Conservation (phyloP, 2,113 vertebrate species). For the Heliornis fulica region DNA sequence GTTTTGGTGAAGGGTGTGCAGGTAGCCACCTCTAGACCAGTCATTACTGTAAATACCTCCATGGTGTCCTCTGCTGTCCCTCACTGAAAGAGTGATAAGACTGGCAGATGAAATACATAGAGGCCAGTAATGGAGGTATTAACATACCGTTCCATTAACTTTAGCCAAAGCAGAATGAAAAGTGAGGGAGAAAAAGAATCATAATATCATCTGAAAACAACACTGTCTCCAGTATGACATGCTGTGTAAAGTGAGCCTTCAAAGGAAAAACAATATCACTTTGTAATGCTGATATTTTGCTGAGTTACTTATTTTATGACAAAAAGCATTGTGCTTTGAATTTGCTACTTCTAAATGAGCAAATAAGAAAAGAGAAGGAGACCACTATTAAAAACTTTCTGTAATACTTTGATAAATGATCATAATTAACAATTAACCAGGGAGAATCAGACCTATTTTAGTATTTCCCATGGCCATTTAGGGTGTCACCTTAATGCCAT, state of each 20-base stretch:
- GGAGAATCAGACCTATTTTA: background rate
- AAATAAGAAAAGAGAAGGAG: constrained; percentile 35
- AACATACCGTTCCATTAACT: background rate
- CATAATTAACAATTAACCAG: background rate
- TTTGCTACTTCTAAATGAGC: constrained; percentile 12
- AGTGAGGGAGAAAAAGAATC: background rate
- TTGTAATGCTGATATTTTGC: constrained; percentile 60
- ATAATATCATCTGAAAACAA: constrained; percentile 4
- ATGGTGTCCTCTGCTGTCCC: background rate
- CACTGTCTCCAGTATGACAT: constrained; percentile 2
- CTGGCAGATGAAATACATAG: background rate
- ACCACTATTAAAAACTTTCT: background rate
- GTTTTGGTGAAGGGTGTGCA: background rate
- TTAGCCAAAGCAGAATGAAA: constrained; percentile 1
- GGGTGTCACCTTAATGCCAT: background rate
- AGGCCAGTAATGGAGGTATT: background rate
- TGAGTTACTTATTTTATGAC: constrained; percentile 44
- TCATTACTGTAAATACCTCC: background rate
- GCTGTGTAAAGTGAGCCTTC: constrained; percentile 44
- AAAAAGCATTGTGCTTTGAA: constrained; percentile 25
- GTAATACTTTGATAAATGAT: background rate
- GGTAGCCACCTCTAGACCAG: background rate
- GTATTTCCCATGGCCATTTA: background rate
- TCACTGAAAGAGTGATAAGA: background rate
- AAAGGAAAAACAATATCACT: constrained; percentile 47